Evolutionary conservation across 2,797 vertebrate genomes (phyloP), one percentile per base, ranked within the genome.

Genomic region (Muscicapa striata): DNA sequence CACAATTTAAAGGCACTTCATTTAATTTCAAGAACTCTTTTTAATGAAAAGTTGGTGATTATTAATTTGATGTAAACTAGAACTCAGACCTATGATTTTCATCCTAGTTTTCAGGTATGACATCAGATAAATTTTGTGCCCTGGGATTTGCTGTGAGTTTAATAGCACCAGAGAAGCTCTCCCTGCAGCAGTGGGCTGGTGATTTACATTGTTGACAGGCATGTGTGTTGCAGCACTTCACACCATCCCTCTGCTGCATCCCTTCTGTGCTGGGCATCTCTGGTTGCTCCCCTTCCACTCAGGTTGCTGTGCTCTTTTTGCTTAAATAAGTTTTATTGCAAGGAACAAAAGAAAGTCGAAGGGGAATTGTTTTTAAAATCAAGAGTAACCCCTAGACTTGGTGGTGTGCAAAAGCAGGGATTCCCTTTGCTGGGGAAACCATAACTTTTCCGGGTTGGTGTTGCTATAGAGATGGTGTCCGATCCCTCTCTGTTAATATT

Each of bases 381-480:
- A 70, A 23, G 30, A 46, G 49, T 59, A 79, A 36, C 62, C 34
- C 41, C 57, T 48, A 40, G 36, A 12, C 32, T 93, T 84, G 79
- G 20, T 86, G 66, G 30, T 86, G 77, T 67, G 69, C 49, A n/a
- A n/a, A n/a, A 80, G 7, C 40, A 89, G 67, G 46, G 61, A 96
- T 98, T 94, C 82, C 96, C 96, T 96, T 96, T 95, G 96, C 92
- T 77, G 93, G 91, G 97, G 97, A 97, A 54, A 91, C 98, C 97
- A 96, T 98, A 97, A 98, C 97, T 96, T 97, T 94, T 98, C 95
- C 27, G 59, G 76, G 92, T 86, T 93, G 95, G 15, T 94, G 98
- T 99, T 98, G 97, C 99, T 98, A 98, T 99, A 98, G 99, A 98
- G 98, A 99, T 97, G 97, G 94, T 95, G 97, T 96, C 98, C 97